These are phyloP conservation scores for Thymelicus sylvestris DNA, from an alignment of 2,888 invertebrate species.

Conservation along the genomic window DNA sequence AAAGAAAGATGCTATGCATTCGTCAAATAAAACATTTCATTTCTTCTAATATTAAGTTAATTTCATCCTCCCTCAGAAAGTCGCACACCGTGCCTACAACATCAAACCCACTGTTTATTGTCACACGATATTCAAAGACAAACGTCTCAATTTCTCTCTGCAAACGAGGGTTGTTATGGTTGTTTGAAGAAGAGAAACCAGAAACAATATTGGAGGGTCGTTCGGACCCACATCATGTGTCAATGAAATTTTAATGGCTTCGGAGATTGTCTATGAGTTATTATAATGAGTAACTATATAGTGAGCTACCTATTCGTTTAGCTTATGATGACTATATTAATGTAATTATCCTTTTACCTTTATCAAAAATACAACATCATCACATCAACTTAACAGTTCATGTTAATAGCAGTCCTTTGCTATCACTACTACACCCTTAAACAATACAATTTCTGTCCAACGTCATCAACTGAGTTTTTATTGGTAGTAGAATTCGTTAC, in stretches of 20 bases:
- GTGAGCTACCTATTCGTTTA: not conserved
- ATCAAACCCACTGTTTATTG: constrained; percentile 43
- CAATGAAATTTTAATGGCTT: constrained; percentile 22
- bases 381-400: no score
- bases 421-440: no score
- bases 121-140: constrained; percentile 59
- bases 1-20: no score
- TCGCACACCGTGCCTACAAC: not conserved
- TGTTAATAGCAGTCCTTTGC: no score
- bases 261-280: not conserved
- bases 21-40: not conserved
- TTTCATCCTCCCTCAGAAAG: not conserved
- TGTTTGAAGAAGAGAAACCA: constrained; percentile 27
- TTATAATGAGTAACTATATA: not conserved
- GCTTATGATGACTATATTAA: not conserved
- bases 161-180: constrained; percentile 40
- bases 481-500: no score
- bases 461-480: no score
- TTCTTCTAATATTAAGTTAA: not conserved
- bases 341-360: no score
- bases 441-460: no score
- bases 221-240: constrained; percentile 6
- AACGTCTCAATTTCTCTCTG: constrained; percentile 64
- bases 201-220: constrained; percentile 25
- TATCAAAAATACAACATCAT: no score